phyloP scores from a whole-genome alignment of 2,797 vertebrate genomes.

The Chromobotia macracanthus region DNA sequence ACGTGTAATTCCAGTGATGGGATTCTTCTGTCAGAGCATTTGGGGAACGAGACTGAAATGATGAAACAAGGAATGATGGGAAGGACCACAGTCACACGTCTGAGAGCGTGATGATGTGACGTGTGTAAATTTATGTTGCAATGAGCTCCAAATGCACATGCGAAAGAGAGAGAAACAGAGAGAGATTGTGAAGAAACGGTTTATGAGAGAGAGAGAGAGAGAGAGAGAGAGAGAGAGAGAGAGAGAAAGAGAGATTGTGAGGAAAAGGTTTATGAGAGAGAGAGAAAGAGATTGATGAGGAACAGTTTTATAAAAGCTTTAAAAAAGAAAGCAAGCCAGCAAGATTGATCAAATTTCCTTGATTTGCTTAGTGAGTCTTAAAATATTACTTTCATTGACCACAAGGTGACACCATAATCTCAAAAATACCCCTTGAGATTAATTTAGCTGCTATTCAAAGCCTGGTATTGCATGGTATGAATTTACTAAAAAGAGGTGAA shows the following conservation, averaged over 20 bases:
- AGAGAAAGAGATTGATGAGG: too few relatives aligned
- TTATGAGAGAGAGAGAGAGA: too few relatives aligned
- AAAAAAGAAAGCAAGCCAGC: too few relatives aligned
- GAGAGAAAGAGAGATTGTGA: too few relatives aligned
- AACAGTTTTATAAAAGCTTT: too few relatives aligned
- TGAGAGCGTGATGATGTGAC: constrained; percentile 28
- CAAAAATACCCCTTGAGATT: constrained; percentile 60
- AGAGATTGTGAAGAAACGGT: too few relatives aligned
- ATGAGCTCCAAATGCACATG: neutral
- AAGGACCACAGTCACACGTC: constrained; percentile 9
- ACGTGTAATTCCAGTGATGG: constrained; percentile 34
- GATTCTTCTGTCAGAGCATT: constrained; percentile 34
- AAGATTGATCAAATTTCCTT: neutral
- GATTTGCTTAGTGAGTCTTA: neutral
- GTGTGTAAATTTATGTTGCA: neutral
- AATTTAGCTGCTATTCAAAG: constrained; percentile 45
- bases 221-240: too few relatives aligned
- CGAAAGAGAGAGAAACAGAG: too few relatives aligned
- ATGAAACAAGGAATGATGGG: constrained; percentile 42
- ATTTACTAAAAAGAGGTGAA: constrained; percentile 26
- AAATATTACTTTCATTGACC: constrained; percentile 54
- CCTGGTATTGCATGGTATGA: constrained; percentile 18
- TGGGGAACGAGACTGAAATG: constrained; percentile 19
- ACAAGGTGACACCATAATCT: constrained; percentile 61
- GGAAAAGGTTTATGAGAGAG: too few relatives aligned